Base-by-base conservation (phyloP, 2,888 invertebrate genomes). In the Phaedon cochleariae region DNA sequence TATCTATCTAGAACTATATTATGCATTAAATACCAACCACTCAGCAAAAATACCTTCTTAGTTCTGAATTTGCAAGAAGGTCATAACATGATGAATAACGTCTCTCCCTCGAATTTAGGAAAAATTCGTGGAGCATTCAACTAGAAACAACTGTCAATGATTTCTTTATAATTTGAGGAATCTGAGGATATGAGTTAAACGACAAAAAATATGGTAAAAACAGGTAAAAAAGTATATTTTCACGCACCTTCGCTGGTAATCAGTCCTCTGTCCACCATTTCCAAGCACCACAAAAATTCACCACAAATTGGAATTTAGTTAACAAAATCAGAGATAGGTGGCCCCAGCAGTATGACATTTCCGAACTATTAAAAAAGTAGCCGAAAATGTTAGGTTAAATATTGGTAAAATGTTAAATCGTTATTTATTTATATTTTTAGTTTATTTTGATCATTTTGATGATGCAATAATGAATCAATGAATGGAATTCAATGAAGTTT, bases 71-170 rank as follows among this genome's bases (percentile, higher is more conserved):
- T 12, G 58, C 46, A 67, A 65, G 67, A 72, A 72, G 74, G 74
- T 74, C 74, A 73, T 65, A 66, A 55, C 34, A 58, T 64, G 51
- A 64, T 51, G 63, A 61, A 65, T n/a, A n/a, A n/a, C 58, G 74
- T 76, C 74, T 76, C 76, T 76, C 76, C 76, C 74, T 74, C 45
- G 62, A 73, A 68, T 73, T 72, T 48, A 63, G 34, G 49, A 45
- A 57, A 60, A 48, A 60, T 60, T 45, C 9, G 12, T 6, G 21
- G 2, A 61, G 41, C 31, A 57, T 51, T 67, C 51, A 55, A 61
- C 12, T 20, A 57, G 26, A 20, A 60, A 52, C 20, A 46, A 37
- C 55, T 59, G 21, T 63, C 15, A 54, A 46, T 22, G 48, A 20
- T 61, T 37, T 49, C 48, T 20, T 4, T 21, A 55, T 54, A 62